These are phyloP conservation scores for Arizona elegans DNA, from an alignment of 2,113 vertebrate species.

Conservation along the genomic window DNA sequence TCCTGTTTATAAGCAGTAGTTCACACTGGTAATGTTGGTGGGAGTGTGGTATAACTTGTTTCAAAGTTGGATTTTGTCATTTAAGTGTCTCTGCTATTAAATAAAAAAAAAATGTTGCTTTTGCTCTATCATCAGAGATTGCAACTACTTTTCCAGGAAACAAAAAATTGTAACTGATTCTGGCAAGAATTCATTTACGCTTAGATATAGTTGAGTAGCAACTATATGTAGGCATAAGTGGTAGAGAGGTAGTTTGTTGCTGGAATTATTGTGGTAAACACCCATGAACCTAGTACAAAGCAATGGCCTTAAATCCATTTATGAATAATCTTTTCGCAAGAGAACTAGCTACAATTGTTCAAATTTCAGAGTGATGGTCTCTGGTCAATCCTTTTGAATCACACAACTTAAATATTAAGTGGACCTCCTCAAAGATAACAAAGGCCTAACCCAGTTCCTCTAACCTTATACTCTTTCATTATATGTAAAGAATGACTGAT, in stretches of 20 bases:
- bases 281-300: background rate
- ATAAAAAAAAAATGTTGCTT: slow-evolving; percentile 42
- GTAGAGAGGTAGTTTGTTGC: background rate
- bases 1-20: background rate
- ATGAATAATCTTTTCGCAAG: background rate
- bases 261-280: background rate
- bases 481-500: background rate
- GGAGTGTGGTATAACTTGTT: slow-evolving; percentile 8
- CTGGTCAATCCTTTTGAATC: background rate
- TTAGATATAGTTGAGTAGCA: slow-evolving; percentile 22
- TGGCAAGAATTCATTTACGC: slow-evolving; percentile 47
- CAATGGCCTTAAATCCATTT: background rate
- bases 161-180: slow-evolving; percentile 39
- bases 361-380: background rate
- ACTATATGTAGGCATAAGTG: background rate
- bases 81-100: slow-evolving; percentile 32
- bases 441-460: background rate
- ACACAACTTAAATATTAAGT: background rate
- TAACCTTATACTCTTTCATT: background rate
- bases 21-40: background rate
- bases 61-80: slow-evolving; percentile 34
- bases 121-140: slow-evolving; percentile 55
- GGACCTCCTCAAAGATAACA: background rate
- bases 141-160: slow-evolving; percentile 20
- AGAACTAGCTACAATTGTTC: background rate